A percentile compares a stretch with the other conserved stretches of the same genome.
Conservation (phyloP, 2,888 invertebrate genomes). For the Scelioninae gen. 2 region DNA sequence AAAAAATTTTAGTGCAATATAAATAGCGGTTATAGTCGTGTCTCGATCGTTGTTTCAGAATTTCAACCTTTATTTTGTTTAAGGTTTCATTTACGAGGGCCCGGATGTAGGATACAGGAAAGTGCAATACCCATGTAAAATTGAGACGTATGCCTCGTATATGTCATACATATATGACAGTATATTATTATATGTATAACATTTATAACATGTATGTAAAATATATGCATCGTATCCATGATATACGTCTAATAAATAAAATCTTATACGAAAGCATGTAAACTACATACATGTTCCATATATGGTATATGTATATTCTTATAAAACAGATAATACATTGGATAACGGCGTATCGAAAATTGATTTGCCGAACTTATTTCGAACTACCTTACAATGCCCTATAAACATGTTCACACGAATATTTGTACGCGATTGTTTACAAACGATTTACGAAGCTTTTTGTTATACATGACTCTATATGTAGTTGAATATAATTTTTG, state of each 20-base stretch:
- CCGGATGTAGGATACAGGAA: neutral
- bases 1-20: conserved; percentile 74
- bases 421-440: conserved; percentile 28
- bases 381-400: neutral
- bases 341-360: neutral
- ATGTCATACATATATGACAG: too few relatives aligned
- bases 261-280: too few relatives aligned
- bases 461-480: conserved; percentile 48
- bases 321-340: conserved; percentile 25
- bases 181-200: too few relatives aligned
- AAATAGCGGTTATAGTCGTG: conserved; percentile 66
- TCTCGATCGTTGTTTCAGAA: conserved; percentile 62
- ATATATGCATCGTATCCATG: too few relatives aligned
- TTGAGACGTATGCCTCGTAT: too few relatives aligned
- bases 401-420: neutral
- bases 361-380: conserved; percentile 3
- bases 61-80: conserved; percentile 31
- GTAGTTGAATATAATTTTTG: conserved; percentile 39
- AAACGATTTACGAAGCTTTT: conserved; percentile 22
- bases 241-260: too few relatives aligned
- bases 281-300: too few relatives aligned
- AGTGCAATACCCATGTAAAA: too few relatives aligned
- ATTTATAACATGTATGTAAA: too few relatives aligned
- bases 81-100: too few relatives aligned
- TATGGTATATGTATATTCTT: too few relatives aligned